Conservation (phyloP, 1,140 invertebrate species). For the Platyscapa corneri region DNA sequence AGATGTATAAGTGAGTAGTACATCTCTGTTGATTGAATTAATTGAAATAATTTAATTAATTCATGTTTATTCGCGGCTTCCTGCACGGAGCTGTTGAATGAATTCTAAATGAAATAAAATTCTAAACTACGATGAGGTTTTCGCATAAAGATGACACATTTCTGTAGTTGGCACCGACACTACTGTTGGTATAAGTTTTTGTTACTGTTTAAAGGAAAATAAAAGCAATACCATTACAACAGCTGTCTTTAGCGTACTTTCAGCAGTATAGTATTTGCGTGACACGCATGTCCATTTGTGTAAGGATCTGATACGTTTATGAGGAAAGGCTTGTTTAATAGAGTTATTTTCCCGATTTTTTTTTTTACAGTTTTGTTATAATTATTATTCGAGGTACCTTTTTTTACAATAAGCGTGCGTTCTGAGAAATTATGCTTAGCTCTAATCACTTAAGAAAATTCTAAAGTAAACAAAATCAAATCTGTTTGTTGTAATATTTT, state of each 20-base stretch:
- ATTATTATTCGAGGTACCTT: neutral
- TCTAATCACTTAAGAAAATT: neutral
- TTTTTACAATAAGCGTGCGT: neutral
- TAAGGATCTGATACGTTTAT: neutral
- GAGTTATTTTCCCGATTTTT: neutral
- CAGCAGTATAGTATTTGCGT: neutral
- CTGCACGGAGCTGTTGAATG: slow-evolving; percentile 29
- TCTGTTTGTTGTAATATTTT: neutral
- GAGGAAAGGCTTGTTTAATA: neutral
- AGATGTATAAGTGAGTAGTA: neutral
- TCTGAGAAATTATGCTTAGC: neutral
- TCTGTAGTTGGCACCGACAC: neutral
- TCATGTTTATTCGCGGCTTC: slow-evolving; percentile 47
- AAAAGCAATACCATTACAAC: neutral
- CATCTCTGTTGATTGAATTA: neutral
- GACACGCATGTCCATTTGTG: neutral
- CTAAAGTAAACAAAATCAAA: neutral
- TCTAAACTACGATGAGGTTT: slow-evolving; percentile 52
- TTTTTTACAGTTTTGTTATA: neutral
- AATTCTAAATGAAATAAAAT: slow-evolving; percentile 58
- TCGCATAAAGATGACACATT: neutral
- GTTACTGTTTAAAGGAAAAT: neutral
- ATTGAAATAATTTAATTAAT: slow-evolving; percentile 56
- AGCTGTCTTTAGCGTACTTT: neutral
- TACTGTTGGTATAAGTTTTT: neutral